These are phyloP conservation scores for Cheiracanthium punctorium DNA, from an alignment of 2,888 invertebrate species.

Conservation along the genomic window DNA sequence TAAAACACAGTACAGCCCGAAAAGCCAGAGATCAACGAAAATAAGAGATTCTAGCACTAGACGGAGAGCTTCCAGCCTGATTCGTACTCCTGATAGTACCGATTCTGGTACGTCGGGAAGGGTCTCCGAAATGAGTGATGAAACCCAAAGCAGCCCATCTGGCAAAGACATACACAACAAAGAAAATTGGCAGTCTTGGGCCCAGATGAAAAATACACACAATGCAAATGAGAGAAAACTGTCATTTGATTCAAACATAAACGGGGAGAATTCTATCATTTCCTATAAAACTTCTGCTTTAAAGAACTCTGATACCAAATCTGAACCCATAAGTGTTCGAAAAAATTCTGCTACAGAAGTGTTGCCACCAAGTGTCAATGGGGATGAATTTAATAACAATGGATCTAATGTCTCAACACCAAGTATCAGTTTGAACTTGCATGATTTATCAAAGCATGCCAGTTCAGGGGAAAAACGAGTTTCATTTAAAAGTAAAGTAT, in stretches of 20 bases:
- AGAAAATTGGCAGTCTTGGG: slow-evolving; percentile 56
- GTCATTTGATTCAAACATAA: slow-evolving; percentile 23
- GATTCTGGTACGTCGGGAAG: slow-evolving; percentile 61
- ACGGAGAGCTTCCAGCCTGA: slow-evolving; percentile 22
- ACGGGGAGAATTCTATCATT: slow-evolving; percentile 20
- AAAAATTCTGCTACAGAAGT: not conserved
- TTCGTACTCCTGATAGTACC: slow-evolving; percentile 59
- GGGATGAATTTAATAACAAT: slow-evolving; percentile 43
- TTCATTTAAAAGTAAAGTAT: slow-evolving; percentile 54
- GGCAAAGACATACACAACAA: slow-evolving; percentile 47
- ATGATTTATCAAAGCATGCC: slow-evolving; percentile 49
- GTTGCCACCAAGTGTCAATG: slow-evolving; percentile 22
- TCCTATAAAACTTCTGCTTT: not conserved
- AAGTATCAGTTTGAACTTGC: slow-evolving; percentile 56
- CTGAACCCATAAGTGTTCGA: not conserved
- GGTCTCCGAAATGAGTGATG: slow-evolving; percentile 64
- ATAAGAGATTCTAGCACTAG: slow-evolving; percentile 31
- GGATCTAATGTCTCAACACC: slow-evolving; percentile 27
- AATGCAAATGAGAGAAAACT: slow-evolving; percentile 24
- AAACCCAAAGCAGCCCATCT: slow-evolving; percentile 64
- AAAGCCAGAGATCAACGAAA: slow-evolving; percentile 43
- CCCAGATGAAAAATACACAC: slow-evolving; percentile 3
- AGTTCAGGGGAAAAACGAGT: slow-evolving; percentile 55
- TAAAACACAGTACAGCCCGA: slow-evolving; percentile 40
- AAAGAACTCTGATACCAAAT: not conserved